phyloP scores from a whole-genome alignment of 2,888 invertebrate species.

The Piscicola geometra region DNA sequence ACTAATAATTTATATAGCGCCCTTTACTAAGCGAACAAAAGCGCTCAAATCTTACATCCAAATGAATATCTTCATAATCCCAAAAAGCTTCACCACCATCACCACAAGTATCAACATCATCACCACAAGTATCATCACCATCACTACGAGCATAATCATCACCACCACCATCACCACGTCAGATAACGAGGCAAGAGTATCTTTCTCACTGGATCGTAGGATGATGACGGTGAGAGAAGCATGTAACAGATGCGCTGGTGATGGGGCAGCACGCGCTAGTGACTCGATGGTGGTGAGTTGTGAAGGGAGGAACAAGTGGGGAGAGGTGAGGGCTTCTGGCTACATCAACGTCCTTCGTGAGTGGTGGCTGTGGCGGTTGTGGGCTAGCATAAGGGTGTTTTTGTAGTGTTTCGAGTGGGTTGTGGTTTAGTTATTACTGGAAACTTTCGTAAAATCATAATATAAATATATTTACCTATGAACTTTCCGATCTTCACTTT shows the following conservation, averaged over 20 bases:
- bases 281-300: slow-evolving; percentile 42
- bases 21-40: no score
- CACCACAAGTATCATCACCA: no score
- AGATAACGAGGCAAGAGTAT: slow-evolving; percentile 10
- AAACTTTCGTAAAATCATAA: no score
- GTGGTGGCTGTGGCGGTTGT: slow-evolving; percentile 13
- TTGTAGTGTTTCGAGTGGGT: background rate
- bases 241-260: no score
- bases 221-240: no score
- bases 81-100: no score
- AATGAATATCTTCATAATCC: no score
- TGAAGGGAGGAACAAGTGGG: slow-evolving; percentile 39
- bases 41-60: no score
- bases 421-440: background rate
- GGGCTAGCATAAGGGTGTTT: background rate
- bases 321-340: slow-evolving; percentile 36
- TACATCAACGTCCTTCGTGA: slow-evolving; percentile 42
- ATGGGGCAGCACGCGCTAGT: background rate
- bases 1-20: no score
- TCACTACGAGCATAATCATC: background rate
- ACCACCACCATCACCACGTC: background rate
- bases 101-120: no score
- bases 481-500: background rate
- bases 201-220: background rate
- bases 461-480: background rate